phyloP scores from a whole-genome alignment of 2,888 invertebrate species.

The Watsonalla cultraria region DNA sequence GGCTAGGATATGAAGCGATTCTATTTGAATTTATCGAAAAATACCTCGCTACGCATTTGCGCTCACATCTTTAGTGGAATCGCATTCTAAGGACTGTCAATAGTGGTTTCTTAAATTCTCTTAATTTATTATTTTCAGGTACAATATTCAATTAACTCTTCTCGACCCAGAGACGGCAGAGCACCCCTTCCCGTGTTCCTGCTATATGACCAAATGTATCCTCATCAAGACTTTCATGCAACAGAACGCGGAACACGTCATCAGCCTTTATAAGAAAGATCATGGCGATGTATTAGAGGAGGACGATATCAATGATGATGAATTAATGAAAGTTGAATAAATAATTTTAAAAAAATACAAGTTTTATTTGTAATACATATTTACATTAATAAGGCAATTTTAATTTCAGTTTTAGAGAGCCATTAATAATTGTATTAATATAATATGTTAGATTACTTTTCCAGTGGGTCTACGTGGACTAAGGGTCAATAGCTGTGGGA shows the following conservation, averaged over 20 bases:
- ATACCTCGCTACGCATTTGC: no score
- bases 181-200: slow-evolving; percentile 88
- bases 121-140: slow-evolving; percentile 58
- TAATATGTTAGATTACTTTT: no score
- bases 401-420: no score
- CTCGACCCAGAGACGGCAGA: slow-evolving; percentile 83
- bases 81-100: no score
- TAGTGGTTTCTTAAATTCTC: no score
- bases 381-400: not conserved
- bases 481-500: no score
- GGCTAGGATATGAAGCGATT: no score
- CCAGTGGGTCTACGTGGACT: no score
- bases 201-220: slow-evolving; percentile 88
- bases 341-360: not conserved
- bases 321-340: slow-evolving; percentile 12
- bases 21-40: no score
- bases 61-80: no score
- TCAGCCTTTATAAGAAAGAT: slow-evolving; percentile 8
- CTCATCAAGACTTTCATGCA: slow-evolving; percentile 81
- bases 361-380: slow-evolving; percentile 1
- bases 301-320: slow-evolving; percentile 37
- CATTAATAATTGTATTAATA: no score
- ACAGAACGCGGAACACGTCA: slow-evolving; percentile 52
- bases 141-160: slow-evolving; percentile 84
- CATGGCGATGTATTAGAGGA: slow-evolving; percentile 28